Percentiles rank a stretch among this genome's conserved stretches.
Evolutionary conservation across 2,888 invertebrate genomes (phyloP).

Genomic region (Drosophila glabriapex): DNA sequence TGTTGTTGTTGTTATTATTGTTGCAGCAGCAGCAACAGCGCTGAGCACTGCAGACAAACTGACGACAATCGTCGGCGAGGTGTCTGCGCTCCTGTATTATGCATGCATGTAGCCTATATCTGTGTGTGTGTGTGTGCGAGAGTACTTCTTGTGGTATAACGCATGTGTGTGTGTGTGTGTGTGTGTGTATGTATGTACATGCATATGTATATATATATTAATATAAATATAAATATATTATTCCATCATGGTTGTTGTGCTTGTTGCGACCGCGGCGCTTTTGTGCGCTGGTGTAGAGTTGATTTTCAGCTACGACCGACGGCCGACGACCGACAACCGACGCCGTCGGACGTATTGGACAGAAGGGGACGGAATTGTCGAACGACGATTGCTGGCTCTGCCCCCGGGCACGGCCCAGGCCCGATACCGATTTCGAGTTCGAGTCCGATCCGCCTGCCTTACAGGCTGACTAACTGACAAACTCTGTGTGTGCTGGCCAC

Average conservation of each 20-base stretch:
- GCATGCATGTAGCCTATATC: slow-evolving; percentile 47
- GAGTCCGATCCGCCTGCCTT: slow-evolving; percentile 37
- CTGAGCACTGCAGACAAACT: slow-evolving; percentile 79
- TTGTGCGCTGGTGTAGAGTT: slow-evolving; percentile 67
- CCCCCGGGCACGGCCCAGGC: slow-evolving; percentile 41
- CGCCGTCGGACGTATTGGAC: slow-evolving; percentile 65
- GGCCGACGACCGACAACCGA: slow-evolving; percentile 56
- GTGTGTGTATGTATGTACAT: slow-evolving; percentile 1
- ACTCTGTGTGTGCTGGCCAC: slow-evolving; percentile 55
- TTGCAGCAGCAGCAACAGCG: slow-evolving; percentile 47
- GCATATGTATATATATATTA: slow-evolving; percentile 15
- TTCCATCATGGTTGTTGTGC: slow-evolving; percentile 49
- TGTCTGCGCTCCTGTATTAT: slow-evolving; percentile 73
- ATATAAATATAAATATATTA: slow-evolving; percentile 28
- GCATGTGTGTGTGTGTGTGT: background rate
- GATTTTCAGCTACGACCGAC: slow-evolving; percentile 59
- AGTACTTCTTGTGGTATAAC: slow-evolving; percentile 46
- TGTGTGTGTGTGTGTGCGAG: slow-evolving; percentile 35
- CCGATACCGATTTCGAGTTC: slow-evolving; percentile 13
- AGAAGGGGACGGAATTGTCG: slow-evolving; percentile 41
- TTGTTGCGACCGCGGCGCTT: slow-evolving; percentile 63
- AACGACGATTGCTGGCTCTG: slow-evolving; percentile 53
- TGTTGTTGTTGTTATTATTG: slow-evolving; percentile 37
- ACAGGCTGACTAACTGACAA: slow-evolving; percentile 77
- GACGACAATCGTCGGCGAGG: slow-evolving; percentile 80